These are phyloP conservation scores for Acrobasis consociella DNA, from an alignment of 2,888 invertebrate genomes.

Conservation along the genomic window DNA sequence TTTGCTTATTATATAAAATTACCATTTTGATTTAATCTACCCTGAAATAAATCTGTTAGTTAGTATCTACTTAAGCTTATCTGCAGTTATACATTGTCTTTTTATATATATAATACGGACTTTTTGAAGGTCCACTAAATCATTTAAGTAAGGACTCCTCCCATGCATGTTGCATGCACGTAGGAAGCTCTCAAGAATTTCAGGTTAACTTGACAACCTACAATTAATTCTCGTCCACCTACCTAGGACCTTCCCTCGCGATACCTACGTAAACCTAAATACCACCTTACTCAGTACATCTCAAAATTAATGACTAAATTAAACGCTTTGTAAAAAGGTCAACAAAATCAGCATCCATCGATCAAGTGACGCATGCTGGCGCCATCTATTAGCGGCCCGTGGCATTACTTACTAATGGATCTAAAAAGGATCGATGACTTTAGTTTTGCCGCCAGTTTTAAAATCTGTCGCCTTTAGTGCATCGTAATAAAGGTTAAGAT, in stretches of 20 bases:
- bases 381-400: slow-evolving; percentile 58
- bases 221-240: slow-evolving; percentile 17
- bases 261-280: slow-evolving; percentile 21
- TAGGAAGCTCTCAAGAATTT: slow-evolving; percentile 18
- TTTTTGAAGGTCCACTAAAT: background rate
- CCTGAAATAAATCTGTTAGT: no score
- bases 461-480: slow-evolving; percentile 20
- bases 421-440: background rate
- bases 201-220: slow-evolving; percentile 9
- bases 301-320: slow-evolving; percentile 23
- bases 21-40: no score
- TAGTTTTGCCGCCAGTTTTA: slow-evolving; percentile 18
- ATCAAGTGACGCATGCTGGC: slow-evolving; percentile 55
- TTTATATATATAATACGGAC: background rate
- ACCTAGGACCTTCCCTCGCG: slow-evolving; percentile 8
- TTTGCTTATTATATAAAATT: no score
- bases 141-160: slow-evolving; percentile 7
- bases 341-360: slow-evolving; percentile 44
- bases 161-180: slow-evolving; percentile 5
- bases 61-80: no score
- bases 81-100: background rate
- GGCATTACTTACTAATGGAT: slow-evolving; percentile 40
- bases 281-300: slow-evolving; percentile 7
- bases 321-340: slow-evolving; percentile 44
- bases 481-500: background rate